Percentiles rank a stretch among this genome's conserved stretches.
phyloP scores from a whole-genome alignment of 2,888 invertebrate genomes.

The Drosophila barbarae region DNA sequence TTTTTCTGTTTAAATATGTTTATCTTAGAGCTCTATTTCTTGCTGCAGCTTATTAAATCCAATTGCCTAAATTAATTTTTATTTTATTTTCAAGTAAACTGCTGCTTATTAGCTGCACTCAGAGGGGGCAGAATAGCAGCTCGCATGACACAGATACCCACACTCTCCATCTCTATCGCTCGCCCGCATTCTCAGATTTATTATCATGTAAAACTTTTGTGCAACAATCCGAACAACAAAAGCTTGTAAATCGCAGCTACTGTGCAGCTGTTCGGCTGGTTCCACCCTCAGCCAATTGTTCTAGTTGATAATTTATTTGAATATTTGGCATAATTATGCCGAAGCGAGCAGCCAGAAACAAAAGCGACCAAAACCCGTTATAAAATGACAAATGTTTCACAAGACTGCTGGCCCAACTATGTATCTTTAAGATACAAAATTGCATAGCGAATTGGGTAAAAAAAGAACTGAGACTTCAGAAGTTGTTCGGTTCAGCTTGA shows the following conservation, averaged over 20 bases:
- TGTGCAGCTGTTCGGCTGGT: conserved; percentile 54
- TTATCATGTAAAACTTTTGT: conserved; percentile 69
- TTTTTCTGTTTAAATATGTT: no score
- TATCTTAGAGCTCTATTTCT: neutral
- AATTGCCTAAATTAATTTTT: conserved; percentile 20
- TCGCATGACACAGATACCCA: conserved; percentile 53
- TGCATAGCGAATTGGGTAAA: conserved; percentile 25
- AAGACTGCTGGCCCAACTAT: conserved; percentile 30
- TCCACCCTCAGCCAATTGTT: conserved; percentile 48
- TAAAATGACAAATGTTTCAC: conserved; percentile 49
- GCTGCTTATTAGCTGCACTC: conserved; percentile 14
- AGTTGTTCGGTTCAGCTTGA: conserved; percentile 10
- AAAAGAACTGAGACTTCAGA: conserved; percentile 8
- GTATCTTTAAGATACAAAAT: conserved; percentile 48
- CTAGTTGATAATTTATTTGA: conserved; percentile 71
- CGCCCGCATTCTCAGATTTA: conserved; percentile 45
- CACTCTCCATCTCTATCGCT: neutral
- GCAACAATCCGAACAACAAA: conserved; percentile 65
- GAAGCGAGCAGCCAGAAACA: conserved; percentile 27
- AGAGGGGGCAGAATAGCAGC: conserved; percentile 7
- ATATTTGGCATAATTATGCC: conserved; percentile 62
- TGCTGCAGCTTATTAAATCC: neutral
- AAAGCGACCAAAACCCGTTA: conserved; percentile 26
- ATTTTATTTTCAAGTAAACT: conserved; percentile 19
- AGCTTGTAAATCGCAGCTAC: conserved; percentile 50